Base-by-base conservation (phyloP, 2,797 vertebrate species). In the Peromyscus melanophrys region DNA sequence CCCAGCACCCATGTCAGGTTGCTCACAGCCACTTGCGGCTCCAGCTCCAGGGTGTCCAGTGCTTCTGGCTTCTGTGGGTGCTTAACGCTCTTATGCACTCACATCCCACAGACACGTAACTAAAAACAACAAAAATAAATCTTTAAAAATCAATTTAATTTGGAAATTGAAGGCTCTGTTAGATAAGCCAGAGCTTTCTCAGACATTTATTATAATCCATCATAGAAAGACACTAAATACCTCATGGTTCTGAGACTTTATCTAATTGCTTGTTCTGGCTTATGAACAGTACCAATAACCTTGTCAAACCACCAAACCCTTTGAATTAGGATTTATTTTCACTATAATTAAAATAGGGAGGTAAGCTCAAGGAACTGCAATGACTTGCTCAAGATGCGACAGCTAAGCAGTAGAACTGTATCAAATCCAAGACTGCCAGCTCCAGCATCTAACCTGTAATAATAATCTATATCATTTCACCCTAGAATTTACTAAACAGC, bases 281-380 rank as follows among this genome's bases (percentile, higher is more conserved):
- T 37, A 65, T 25, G 25, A 63, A 49, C 2, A 71, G 27, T 73
- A 25, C 6, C 95, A 37, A 61, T 81, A 73, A 55, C 77, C 80
- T 96, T 61, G 23, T 87, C 85, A 65, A 87, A 81, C 49, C 55
- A 2, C 92, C 46, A 81, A 92, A 34, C 19, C 69, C 61, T 89
- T 76, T 61, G 21, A 92, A 61, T 55, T 84, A 57, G 8, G 6
- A 73, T 94, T 87, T 94, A 52, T 90, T 73, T 34, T 29, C 49
- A 78, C 34, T 31, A 37, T 65, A 69, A 92, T 89, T 87, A 67
- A 92, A 12, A 80, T 80, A 57, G 93, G 46, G 78, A 91, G 83
- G 14, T 52, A 90, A 46, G 10, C 37, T 90, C 61, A 94, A 83
- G 34, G 34, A 71, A 65, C 71, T 84, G 34, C 34, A 95, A 0